phyloP scores from a whole-genome alignment of 1,140 invertebrate species.

The Neoseiulus cucumeris region DNA sequence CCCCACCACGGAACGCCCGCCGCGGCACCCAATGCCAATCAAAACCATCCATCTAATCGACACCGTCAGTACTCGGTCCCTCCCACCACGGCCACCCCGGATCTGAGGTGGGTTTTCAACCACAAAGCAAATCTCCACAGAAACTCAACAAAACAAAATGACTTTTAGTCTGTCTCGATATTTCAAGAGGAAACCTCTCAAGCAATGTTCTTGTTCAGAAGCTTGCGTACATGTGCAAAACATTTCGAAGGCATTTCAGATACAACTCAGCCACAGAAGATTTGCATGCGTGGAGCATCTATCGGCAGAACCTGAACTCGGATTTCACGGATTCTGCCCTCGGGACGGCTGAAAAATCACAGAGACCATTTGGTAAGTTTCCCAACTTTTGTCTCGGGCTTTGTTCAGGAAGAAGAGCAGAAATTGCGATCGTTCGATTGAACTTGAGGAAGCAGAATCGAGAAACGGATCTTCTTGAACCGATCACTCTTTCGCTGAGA shows the following conservation, averaged over 20 bases:
- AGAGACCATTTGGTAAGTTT: conserved; percentile 40
- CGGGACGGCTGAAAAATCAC: conserved; percentile 52
- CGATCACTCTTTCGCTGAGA: too few species aligned
- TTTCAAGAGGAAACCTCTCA: neutral
- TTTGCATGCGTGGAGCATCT: conserved; percentile 85
- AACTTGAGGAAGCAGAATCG: neutral
- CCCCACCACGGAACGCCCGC: too few species aligned
- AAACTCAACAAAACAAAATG: neutral
- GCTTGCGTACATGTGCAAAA: too few species aligned
- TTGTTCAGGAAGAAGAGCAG: conserved; percentile 9
- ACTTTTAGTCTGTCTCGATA: neutral
- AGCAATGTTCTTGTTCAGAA: neutral
- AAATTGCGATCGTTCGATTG: conserved; percentile 17
- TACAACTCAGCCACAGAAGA: conserved; percentile 46
- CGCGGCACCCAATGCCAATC: too few species aligned
- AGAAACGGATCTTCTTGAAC: too few species aligned
- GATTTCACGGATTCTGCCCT: conserved; percentile 82
- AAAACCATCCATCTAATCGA: neutral
- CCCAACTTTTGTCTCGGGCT: neutral
- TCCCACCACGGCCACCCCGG: neutral
- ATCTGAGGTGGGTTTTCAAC: neutral
- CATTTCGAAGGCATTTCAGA: conserved; percentile 5
- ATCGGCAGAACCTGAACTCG: conserved; percentile 82
- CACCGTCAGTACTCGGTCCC: conserved; percentile 3
- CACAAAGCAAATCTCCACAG: neutral